Base-by-base conservation (phyloP, 2,888 invertebrate genomes). In the Platyscelio sp. region DNA sequence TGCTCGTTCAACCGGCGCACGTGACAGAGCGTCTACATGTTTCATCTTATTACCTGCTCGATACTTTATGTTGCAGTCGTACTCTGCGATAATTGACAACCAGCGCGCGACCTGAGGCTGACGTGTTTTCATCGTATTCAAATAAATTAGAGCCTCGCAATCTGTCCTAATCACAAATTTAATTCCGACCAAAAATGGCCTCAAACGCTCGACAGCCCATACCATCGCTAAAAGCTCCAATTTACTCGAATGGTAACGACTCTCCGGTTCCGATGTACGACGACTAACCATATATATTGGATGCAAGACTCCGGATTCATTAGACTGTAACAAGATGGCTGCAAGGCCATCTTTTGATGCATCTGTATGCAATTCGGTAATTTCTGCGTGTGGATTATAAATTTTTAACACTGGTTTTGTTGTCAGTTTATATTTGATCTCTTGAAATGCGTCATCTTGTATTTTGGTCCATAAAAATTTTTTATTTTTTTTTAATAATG, bases 81-180 rank as follows among this genome's bases (percentile, higher is more conserved):
- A 87, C 74, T 81, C 80, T 51, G 79, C 56, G 22, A 87, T 40
- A 22, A 58, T 54, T 11, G 81, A 58, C 22, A 75, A 15, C 87
- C 83, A 87, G 5, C 86, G 54, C 15, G 77, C 67, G 15, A 85
- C 71, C 61, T 89, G 87, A 7, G 88, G 86, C 85, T 83, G 5
- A 87, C 89, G 81, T 88, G 88, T 40, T 88, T 81, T 0, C 63
- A 33, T 33, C 6, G 33, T 70, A 46, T 90, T 90, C 15, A 89
- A 61, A 74, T 86, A 88, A 4, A 88, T 67, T 3, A 90, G 60
- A 7, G n/a, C n/a, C n/a, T n/a, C n/a, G n/a, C n/a, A n/a, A n/a
- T n/a, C n/a, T n/a, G n/a, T 33, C 33, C 33, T 5, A 33, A 33
- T 33, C 33, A 43, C 43, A 15, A 43, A 43, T n/a, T n/a, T n/a